Base-by-base conservation (phyloP, 2,113 vertebrate species). In the Caretta caretta region DNA sequence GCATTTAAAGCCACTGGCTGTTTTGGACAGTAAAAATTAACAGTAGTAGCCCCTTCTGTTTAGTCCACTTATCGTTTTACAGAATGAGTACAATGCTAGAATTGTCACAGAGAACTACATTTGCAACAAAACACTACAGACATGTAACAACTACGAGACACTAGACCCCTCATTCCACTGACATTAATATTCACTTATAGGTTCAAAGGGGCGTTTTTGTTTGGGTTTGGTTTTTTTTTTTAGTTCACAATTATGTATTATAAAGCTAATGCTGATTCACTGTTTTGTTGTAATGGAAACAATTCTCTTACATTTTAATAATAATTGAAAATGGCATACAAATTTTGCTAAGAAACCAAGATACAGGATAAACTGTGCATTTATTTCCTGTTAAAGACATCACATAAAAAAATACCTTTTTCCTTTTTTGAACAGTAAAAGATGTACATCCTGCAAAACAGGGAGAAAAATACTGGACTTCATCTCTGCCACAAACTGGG, bases 391-490 rank as follows among this genome's bases (percentile, higher is more conserved):
- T 35, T 27, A 27, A 78, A 76, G 6, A 20, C 5, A 0, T 8
- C 90, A 14, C 12, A 76, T 19, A 13, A 96, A 85, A 85, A 54
- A 72, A 85, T 98, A 99, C 98, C 98, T 98, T 98, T 57, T 69
- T 27, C 27, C 22, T 57, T 50, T 76, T 90, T 38, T 91, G 24
- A 46, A 78, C 6, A 84, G 49, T 1, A 19, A 88, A 51, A 10
- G 97, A 94, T 56, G 91, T 19, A 86, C 98, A 99, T 65, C 98
- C 98, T 38, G 98, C 98, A 42, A 98, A 98, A 96, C 98, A 99
- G 22, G 98, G 97, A 93, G 98, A 98, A 95, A 99, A 99, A 96
- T 99, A 99, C 49, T 98, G 98, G 42, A 99, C 90, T 91, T 97
- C 90, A 93, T 99, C 97, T 80, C 82, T 95, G 94, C 98, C 98